A percentile compares a stretch with the other conserved stretches of the same genome.
Conservation (phyloP, 1,140 invertebrate species). For the Heliconius hermathena region DNA sequence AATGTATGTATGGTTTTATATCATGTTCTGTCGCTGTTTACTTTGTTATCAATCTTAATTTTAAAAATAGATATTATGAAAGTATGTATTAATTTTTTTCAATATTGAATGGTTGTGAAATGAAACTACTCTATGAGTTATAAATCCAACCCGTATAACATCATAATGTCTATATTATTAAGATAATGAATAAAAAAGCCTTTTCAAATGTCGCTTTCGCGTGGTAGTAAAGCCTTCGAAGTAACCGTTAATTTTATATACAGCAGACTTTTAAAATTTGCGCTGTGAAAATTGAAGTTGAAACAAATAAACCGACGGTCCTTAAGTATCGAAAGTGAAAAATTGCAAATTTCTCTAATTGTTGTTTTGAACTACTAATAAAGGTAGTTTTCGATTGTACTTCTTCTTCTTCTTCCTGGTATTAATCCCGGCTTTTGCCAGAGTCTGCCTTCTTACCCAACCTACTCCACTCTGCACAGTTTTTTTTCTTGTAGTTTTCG, state of each 20-base stretch:
- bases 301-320: neutral
- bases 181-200: neutral
- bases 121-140: constrained; percentile 11
- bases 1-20: neutral
- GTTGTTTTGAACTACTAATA: too few relatives aligned
- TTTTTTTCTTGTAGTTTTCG: too few relatives aligned
- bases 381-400: too few relatives aligned
- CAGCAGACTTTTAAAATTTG: neutral
- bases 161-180: constrained; percentile 4
- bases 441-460: too few relatives aligned
- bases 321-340: too few relatives aligned
- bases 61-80: neutral
- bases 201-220: neutral
- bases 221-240: neutral
- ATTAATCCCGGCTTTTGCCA: too few relatives aligned
- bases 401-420: too few relatives aligned
- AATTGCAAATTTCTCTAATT: too few relatives aligned
- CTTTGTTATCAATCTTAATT: neutral
- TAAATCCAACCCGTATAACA: neutral
- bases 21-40: neutral
- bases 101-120: neutral
- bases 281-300: neutral
- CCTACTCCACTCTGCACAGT: too few relatives aligned
- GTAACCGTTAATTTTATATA: neutral
- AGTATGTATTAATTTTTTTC: neutral